Percentiles rank a stretch among this genome's conserved stretches.
These are phyloP conservation scores for Rhizoglyphus robini DNA, from an alignment of 1,140 invertebrate genomes.

Conservation along the genomic window DNA sequence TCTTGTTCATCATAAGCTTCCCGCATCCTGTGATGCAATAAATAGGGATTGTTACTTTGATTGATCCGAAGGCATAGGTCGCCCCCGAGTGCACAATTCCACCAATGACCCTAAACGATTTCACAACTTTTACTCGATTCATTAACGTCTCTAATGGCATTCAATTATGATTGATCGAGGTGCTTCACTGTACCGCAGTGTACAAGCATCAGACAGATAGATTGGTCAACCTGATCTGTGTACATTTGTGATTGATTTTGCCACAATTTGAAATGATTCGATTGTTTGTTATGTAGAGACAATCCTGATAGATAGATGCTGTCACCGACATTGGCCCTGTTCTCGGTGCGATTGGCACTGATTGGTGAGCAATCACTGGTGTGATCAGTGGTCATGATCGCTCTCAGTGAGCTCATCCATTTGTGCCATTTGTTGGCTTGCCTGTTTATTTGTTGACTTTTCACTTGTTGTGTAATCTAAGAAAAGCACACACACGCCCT, in stretches of 20 bases:
- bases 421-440: too few species aligned
- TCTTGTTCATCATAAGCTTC: too few species aligned
- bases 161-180: conserved; percentile 5
- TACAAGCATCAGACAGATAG: not conserved
- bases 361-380: too few species aligned
- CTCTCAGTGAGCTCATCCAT: too few species aligned
- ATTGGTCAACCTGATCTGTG: too few species aligned
- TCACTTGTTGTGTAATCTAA: not conserved
- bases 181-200: not conserved
- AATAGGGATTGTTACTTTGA: too few species aligned
- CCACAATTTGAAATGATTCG: not conserved
- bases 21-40: too few species aligned
- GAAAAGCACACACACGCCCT: not conserved
- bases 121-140: conserved; percentile 10
- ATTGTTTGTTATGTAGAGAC: not conserved
- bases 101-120: too few species aligned
- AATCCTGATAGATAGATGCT: conserved; percentile 7
- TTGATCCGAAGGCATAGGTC: too few species aligned
- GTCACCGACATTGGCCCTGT: not conserved
- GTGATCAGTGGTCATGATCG: too few species aligned
- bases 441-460: conserved; percentile 14
- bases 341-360: not conserved
- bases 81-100: too few species aligned
- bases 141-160: conserved; percentile 1
- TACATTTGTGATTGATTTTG: not conserved